A percentile compares a stretch with the other conserved stretches of the same genome.
Conservation (phyloP, 2,888 invertebrate species). For the Dorcus hopei region DNA sequence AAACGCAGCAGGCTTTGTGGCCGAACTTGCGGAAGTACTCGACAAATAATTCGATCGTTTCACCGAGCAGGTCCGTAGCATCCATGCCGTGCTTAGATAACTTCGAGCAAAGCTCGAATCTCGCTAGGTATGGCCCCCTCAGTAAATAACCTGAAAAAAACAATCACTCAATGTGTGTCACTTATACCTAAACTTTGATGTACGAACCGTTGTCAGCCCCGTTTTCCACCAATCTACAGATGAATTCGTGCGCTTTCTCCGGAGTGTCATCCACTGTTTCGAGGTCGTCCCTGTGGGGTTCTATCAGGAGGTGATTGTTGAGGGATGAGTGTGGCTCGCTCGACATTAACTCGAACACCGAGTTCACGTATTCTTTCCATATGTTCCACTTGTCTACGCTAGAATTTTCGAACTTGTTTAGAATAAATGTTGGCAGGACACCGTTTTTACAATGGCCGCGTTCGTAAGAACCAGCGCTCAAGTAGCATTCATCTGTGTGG, state of each 20-base stretch:
- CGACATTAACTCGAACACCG: conserved; percentile 63
- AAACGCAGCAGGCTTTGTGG: conserved; percentile 80
- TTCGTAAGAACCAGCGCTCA: too few species aligned
- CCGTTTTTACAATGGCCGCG: too few species aligned
- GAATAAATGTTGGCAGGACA: neutral
- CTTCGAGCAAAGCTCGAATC: conserved; percentile 70
- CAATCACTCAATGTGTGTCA: too few species aligned
- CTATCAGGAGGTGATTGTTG: conserved; percentile 12
- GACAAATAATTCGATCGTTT: conserved; percentile 66
- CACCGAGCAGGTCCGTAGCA: conserved; percentile 57
- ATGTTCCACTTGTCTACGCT: conserved; percentile 72
- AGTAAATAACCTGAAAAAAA: conserved; percentile 50
- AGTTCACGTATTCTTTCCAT: conserved; percentile 68
- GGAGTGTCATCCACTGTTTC: conserved; percentile 43
- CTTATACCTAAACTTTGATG: too few species aligned
- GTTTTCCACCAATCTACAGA: conserved; percentile 45
- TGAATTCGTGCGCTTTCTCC: conserved; percentile 49
- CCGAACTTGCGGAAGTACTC: conserved; percentile 82
- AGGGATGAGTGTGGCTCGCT: neutral
- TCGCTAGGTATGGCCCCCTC: conserved; percentile 81
- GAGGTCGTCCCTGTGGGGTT: conserved; percentile 25
- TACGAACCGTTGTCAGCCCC: conserved; percentile 41
- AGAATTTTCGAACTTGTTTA: conserved; percentile 18
- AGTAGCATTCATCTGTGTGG: too few species aligned
- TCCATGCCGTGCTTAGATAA: conserved; percentile 56